Evolutionary conservation across 64 coral and sea anemone species (phyloP).

Genomic region (Trachythela sp.): DNA sequence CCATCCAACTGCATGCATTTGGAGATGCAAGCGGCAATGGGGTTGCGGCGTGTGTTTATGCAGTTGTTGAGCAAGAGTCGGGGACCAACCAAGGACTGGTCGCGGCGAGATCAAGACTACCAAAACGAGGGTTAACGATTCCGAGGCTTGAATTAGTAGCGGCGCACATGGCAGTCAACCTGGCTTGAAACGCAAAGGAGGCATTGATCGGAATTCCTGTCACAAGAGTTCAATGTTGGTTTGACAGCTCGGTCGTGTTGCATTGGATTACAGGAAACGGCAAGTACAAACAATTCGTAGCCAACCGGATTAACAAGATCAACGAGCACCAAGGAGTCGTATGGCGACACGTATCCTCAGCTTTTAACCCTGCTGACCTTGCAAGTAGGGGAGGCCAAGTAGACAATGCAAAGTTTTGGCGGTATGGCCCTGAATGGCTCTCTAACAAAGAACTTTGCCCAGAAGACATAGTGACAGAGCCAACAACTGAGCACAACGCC

Average conservation of each 20-base stretch:
- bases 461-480: not conserved
- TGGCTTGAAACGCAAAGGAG: not conserved
- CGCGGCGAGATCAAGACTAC: not conserved
- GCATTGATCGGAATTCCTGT: not conserved
- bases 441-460: not conserved
- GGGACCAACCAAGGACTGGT: not conserved
- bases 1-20: not conserved
- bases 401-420: not conserved
- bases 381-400: not conserved
- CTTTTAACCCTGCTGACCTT: not conserved
- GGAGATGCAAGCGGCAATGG: not conserved
- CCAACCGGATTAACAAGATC: too few relatives aligned
- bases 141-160: too few relatives aligned
- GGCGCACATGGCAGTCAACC: not conserved
- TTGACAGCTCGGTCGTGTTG: not conserved
- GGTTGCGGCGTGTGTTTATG: not conserved
- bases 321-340: not conserved
- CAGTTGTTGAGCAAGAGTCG: not conserved
- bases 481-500: not conserved
- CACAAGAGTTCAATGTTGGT: not conserved
- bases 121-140: too few relatives aligned
- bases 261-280: not conserved
- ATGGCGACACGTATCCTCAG: not conserved
- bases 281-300: not conserved
- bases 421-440: not conserved